Conservation (phyloP, 2,888 invertebrate species). For the Fragum fragum region DNA sequence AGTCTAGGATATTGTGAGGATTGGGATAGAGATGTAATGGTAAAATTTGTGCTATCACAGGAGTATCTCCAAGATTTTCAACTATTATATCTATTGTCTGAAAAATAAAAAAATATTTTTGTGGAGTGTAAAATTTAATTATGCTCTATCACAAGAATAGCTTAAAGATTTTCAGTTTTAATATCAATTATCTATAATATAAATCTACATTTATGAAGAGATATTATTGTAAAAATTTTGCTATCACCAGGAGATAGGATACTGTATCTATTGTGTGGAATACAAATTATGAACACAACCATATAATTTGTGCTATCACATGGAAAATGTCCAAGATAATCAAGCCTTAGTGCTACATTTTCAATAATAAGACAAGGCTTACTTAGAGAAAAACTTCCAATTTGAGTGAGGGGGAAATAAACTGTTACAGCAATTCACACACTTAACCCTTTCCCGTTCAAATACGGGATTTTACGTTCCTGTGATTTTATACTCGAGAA, state of each 20-base stretch:
- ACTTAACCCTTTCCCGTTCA: no score
- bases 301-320: conserved; percentile 92
- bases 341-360: no score
- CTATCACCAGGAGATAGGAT: conserved; percentile 92
- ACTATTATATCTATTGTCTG: conserved; percentile 90
- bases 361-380: no score
- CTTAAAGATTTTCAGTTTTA: conserved; percentile 92
- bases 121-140: conserved; percentile 90
- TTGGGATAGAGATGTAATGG: conserved; percentile 91
- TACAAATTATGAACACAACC: not conserved
- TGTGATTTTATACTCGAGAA: no score
- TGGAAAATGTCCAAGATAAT: conserved; percentile 92
- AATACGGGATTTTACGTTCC: no score
- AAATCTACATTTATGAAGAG: conserved; percentile 89
- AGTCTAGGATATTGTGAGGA: conserved; percentile 88
- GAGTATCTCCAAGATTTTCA: conserved; percentile 91
- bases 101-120: conserved; percentile 31
- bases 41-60: conserved; percentile 92
- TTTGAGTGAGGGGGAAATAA: conserved; percentile 92
- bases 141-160: conserved; percentile 91
- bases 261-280: conserved; percentile 89
- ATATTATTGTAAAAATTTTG: conserved; percentile 92
- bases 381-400: conserved; percentile 90
- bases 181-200: conserved; percentile 89
- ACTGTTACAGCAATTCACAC: no score